Evolutionary conservation across 2,113 vertebrate species (phyloP).

Genomic region (Eurypyga helias): DNA sequence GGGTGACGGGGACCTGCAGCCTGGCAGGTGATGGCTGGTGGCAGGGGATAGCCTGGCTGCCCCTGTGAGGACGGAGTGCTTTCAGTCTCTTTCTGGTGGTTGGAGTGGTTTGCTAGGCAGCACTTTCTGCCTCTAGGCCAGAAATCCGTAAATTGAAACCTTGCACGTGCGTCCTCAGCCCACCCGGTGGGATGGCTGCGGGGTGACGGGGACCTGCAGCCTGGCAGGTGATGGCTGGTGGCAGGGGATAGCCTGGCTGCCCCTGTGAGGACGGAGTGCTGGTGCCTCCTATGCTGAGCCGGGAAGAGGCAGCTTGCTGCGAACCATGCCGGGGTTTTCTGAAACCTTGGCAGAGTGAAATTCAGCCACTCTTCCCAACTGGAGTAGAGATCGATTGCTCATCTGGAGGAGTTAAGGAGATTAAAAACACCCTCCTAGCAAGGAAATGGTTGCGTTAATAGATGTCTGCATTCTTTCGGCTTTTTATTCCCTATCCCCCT

Average conservation of each 20-base stretch:
- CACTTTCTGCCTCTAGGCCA: not conserved
- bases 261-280: not conserved
- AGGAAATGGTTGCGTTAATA: not conserved
- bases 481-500: not conserved
- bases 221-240: not conserved
- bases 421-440: not conserved
- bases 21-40: not conserved
- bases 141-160: not conserved
- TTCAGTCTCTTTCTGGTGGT: no score
- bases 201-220: not conserved
- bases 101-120: not conserved
- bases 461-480: not conserved
- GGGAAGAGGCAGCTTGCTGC: not conserved
- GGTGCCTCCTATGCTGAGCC: not conserved
- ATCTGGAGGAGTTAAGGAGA: not conserved
- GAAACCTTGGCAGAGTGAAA: not conserved
- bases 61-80: not conserved
- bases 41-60: not conserved
- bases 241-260: not conserved
- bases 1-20: not conserved
- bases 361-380: not conserved
- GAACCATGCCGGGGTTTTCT: not conserved
- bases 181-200: not conserved
- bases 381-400: not conserved
- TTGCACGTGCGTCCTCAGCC: not conserved